Conservation (phyloP, 2,888 invertebrate species). For the Philhelius pedissequus region DNA sequence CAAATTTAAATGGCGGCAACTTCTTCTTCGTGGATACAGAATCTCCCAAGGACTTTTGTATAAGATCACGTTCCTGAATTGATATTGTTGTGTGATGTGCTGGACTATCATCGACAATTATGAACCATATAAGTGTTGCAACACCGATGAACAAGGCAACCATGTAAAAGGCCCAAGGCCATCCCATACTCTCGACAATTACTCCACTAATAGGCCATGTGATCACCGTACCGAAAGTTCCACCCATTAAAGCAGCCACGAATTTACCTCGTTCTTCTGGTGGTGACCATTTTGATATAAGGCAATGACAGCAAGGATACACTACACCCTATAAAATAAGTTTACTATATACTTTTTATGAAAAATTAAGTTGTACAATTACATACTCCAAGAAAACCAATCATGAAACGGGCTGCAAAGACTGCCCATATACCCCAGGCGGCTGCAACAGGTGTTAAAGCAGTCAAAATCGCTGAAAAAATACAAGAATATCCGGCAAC, state of each 20-base stretch:
- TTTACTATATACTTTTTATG: not conserved
- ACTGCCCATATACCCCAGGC: slow-evolving; percentile 81
- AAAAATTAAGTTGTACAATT: not conserved
- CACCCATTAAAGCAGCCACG: slow-evolving; percentile 86
- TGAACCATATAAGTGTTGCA: slow-evolving; percentile 82
- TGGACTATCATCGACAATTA: slow-evolving; percentile 84
- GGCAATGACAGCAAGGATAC: slow-evolving; percentile 83
- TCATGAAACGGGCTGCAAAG: slow-evolving; percentile 81
- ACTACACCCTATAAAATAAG: slow-evolving; percentile 80
- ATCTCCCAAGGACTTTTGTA: slow-evolving; percentile 82
- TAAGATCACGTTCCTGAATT: slow-evolving; percentile 83
- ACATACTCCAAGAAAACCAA: slow-evolving; percentile 84
- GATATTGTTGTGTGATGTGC: slow-evolving; percentile 82
- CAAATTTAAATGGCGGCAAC: slow-evolving; percentile 83
- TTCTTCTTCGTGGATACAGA: slow-evolving; percentile 82
- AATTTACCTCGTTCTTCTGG: slow-evolving; percentile 88
- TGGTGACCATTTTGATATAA: slow-evolving; percentile 87
- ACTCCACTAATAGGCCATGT: slow-evolving; percentile 85
- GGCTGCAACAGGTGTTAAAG: slow-evolving; percentile 82
- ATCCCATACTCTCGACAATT: slow-evolving; percentile 83
- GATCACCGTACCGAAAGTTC: slow-evolving; percentile 85
- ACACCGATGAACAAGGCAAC: slow-evolving; percentile 81
- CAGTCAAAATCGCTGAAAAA: slow-evolving; percentile 81
- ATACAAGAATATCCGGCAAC: slow-evolving; percentile 81
- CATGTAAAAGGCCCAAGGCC: slow-evolving; percentile 85